Conservation (phyloP, 2,888 invertebrate species). For the Magallana nippona region DNA sequence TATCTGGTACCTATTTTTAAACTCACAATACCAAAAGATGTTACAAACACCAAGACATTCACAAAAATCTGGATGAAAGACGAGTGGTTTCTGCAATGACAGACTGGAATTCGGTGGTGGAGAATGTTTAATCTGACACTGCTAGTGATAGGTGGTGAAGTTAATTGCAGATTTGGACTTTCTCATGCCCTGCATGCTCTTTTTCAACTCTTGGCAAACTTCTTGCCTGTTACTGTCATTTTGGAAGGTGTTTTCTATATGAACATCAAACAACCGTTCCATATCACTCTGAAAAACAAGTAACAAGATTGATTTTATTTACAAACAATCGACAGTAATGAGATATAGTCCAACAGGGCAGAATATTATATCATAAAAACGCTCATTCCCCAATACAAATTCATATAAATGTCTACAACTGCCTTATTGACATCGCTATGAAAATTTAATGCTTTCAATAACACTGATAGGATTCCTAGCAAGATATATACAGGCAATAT, state of each 20-base stretch:
- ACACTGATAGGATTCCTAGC: too few relatives aligned
- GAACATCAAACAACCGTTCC: slow-evolving; percentile 94
- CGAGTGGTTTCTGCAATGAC: not conserved
- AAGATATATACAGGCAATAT: too few relatives aligned
- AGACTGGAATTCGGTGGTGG: slow-evolving; percentile 7
- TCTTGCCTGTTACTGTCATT: slow-evolving; percentile 65
- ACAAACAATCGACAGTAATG: not conserved
- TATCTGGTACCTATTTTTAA: too few relatives aligned
- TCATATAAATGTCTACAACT: not conserved
- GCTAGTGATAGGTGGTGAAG: slow-evolving; percentile 18
- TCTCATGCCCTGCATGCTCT: slow-evolving; percentile 48
- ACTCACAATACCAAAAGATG: too few relatives aligned
- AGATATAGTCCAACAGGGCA: too few relatives aligned
- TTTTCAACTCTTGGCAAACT: slow-evolving; percentile 50
- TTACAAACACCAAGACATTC: not conserved
- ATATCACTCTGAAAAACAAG: slow-evolving; percentile 89
- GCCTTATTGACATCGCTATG: too few relatives aligned
- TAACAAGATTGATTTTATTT: not conserved
- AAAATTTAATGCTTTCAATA: too few relatives aligned
- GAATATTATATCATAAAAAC: too few relatives aligned
- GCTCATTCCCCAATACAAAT: too few relatives aligned
- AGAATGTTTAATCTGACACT: not conserved
- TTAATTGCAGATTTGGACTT: slow-evolving; percentile 48
- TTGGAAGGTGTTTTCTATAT: slow-evolving; percentile 90
- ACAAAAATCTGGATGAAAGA: not conserved